Evolutionary conservation across 2,888 invertebrate species (phyloP), one percentile per base, ranked within the genome.

Genomic region (Agrypnus murinus): DNA sequence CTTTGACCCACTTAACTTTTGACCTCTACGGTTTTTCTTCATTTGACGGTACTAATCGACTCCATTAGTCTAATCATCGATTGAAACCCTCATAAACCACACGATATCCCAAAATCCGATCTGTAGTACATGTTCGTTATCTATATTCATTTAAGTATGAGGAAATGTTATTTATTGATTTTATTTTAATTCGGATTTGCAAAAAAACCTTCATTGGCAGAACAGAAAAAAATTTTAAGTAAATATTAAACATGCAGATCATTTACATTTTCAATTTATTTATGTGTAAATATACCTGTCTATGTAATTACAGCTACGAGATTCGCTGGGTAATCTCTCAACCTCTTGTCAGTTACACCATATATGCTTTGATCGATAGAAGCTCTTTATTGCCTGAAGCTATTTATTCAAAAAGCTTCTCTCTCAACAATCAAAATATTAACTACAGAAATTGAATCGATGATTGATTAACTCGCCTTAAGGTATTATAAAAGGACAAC

Each of bases 401-500:
- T 17, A 53, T 4, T 15, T 5, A 32, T 10, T 46, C 46, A 46
- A 53, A n/a, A 53, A 53, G 53, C 53, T 53, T 46, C 46, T 46
- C 7, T 46, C 46, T 46, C 7, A 34, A 53, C 34, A 34, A 36
- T 55, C 55, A 55, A 36, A 55, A 55, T 19, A 55, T 36, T 55
- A 17, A 10, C 9, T 17, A 55, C 34, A 8, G 55, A 55, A 55
- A 55, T 55, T 36, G 17, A 36, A 19, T 34, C 36, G 15, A 36
- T 55, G 55, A 55, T 55, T 55, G 55, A 55, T 55, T 34, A 19
- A 36, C 17, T 15, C n/a, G 55, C 55, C 17, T 14, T 10, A 36
- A 36, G 55, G 36, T n/a, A 55, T 9, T 17, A 25, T 25, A 25
- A 25, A 25, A 25, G 25, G 25, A 25, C 25, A 25, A 25, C 25